A percentile compares a stretch with the other conserved stretches of the same genome.
phyloP scores from a whole-genome alignment of 2,888 invertebrate species.

The Cotesia congregata region DNA sequence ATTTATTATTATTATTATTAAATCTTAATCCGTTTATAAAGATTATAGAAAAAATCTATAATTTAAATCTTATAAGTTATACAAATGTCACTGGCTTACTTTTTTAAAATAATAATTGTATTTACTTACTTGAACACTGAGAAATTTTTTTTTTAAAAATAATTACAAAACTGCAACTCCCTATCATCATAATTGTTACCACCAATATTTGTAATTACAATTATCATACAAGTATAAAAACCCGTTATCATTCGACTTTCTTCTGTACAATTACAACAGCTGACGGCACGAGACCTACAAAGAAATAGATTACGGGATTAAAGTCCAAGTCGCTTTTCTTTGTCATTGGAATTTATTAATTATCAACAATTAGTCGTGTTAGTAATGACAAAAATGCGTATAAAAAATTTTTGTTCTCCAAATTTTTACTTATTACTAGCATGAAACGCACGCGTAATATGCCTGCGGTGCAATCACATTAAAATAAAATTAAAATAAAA shows the following conservation, averaged over 20 bases:
- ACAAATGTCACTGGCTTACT: background rate
- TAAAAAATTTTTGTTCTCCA: no score
- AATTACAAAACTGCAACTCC: background rate
- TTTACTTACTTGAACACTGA: background rate
- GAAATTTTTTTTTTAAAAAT: background rate
- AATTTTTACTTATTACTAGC: no score
- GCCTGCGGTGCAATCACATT: no score
- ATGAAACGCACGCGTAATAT: no score
- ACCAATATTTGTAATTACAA: background rate
- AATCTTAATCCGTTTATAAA: background rate
- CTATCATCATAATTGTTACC: background rate
- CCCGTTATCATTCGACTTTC: slow-evolving; percentile 55
- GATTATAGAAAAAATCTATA: background rate
- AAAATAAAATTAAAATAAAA: no score
- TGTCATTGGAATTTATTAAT: no score
- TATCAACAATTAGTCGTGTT: no score
- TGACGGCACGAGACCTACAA: slow-evolving; percentile 85
- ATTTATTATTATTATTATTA: background rate
- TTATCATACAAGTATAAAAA: background rate
- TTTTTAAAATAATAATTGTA: background rate
- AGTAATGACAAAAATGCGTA: no score
- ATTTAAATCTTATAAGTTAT: background rate
- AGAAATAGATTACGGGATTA: background rate
- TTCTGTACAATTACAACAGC: slow-evolving; percentile 86
- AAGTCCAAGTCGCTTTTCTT: background rate